Evolutionary conservation across 2,888 invertebrate species (phyloP).

Genomic region (Scaptomyza polygonia): DNA sequence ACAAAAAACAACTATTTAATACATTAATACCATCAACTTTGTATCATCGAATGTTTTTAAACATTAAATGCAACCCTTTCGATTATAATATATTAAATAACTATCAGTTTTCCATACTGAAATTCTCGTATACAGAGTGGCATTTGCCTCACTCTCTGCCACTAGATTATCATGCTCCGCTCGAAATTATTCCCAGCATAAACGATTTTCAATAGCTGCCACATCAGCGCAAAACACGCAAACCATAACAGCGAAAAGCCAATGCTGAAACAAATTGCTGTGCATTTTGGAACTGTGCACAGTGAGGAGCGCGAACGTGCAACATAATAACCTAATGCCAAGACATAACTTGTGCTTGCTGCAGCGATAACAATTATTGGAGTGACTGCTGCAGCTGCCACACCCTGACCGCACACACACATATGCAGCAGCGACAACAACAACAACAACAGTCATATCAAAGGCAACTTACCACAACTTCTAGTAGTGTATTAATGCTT

Average conservation of each 20-base stretch:
- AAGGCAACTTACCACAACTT: slow-evolving; percentile 21
- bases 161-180: slow-evolving; percentile 16
- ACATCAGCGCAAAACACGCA: slow-evolving; percentile 7
- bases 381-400: slow-evolving; percentile 25
- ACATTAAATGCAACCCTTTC: neutral
- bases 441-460: slow-evolving; percentile 3
- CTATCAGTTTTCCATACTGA: neutral
- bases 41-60: neutral
- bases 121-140: neutral
- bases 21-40: too few species aligned
- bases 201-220: slow-evolving; percentile 25
- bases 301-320: neutral
- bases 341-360: slow-evolving; percentile 24
- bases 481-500: slow-evolving; percentile 48
- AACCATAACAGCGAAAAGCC: neutral
- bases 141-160: neutral
- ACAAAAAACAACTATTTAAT: too few species aligned
- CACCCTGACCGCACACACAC: slow-evolving; percentile 48
- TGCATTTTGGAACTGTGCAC: slow-evolving; percentile 14
- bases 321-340: slow-evolving; percentile 32
- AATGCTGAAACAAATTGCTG: slow-evolving; percentile 32
- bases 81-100: neutral
- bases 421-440: slow-evolving; percentile 6
- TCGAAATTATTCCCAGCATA: neutral
- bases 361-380: slow-evolving; percentile 45